These are phyloP conservation scores for Noctilio leporinus DNA, from an alignment of 2,113 vertebrate species.

Conservation along the genomic window DNA sequence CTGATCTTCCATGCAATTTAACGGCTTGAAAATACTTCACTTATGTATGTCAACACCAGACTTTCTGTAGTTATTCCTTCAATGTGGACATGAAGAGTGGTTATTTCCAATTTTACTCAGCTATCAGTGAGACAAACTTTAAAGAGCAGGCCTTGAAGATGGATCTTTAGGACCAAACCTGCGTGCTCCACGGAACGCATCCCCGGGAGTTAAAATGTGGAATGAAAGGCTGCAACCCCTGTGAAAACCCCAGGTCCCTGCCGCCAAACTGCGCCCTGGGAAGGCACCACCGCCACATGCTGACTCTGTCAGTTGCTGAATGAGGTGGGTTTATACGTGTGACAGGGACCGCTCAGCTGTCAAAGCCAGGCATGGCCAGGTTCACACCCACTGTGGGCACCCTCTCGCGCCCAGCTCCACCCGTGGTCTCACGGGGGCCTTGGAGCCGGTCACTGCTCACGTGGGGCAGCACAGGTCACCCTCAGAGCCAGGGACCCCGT, in stretches of 20 bases:
- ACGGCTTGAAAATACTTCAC: neutral
- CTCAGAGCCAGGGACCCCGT: neutral
- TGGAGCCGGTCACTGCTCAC: accelerated
- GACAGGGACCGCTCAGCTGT: neutral
- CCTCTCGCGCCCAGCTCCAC: accelerated
- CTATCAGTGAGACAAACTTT: neutral
- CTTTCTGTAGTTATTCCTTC: neutral
- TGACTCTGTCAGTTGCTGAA: neutral
- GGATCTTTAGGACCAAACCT: neutral
- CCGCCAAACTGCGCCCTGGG: neutral
- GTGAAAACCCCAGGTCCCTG: neutral
- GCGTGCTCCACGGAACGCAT: neutral
- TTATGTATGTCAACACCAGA: neutral
- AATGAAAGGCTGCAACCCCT: neutral
- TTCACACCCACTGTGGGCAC: neutral
- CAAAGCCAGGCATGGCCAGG: neutral
- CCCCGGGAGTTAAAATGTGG: neutral
- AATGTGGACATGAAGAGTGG: neutral
- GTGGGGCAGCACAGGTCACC: neutral
- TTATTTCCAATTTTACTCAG: neutral
- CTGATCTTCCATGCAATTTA: neutral
- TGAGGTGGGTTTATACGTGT: neutral
- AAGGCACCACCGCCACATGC: neutral
- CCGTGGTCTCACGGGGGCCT: accelerated
- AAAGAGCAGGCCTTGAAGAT: neutral